phyloP scores from a whole-genome alignment of 2,113 vertebrate species.

The Electrona antarctica region DNA sequence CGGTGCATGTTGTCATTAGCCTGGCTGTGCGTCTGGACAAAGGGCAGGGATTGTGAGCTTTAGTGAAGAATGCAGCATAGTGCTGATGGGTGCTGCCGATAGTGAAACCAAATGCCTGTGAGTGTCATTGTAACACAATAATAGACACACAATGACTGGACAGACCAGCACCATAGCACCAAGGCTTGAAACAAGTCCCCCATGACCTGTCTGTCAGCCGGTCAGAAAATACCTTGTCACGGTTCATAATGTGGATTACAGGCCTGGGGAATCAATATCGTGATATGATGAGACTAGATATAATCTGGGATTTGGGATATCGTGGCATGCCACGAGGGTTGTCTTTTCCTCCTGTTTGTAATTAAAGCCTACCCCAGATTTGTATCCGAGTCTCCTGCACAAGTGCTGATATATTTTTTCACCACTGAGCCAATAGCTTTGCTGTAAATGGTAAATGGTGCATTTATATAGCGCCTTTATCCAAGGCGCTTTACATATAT shows the following conservation, averaged over 20 bases:
- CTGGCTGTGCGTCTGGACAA: conserved; percentile 44
- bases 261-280: too few species aligned
- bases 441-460: too few species aligned
- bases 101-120: conserved; percentile 17
- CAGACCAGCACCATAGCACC: background rate
- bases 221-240: conserved; percentile 4
- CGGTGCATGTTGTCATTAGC: background rate
- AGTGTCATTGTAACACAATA: conserved; percentile 49
- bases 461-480: too few species aligned
- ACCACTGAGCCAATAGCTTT: too few species aligned
- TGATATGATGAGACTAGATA: too few species aligned
- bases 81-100: conserved; percentile 54
- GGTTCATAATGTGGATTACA: background rate
- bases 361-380: too few species aligned
- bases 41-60: conserved; percentile 50
- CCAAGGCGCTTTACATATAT: too few species aligned
- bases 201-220: conserved; percentile 23
- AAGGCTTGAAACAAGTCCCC: conserved; percentile 8
- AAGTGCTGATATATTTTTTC: too few species aligned
- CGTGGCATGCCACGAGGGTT: too few species aligned
- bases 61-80: conserved; percentile 59
- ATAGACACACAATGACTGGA: conserved; percentile 36
- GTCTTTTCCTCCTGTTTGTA: too few species aligned
- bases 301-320: too few species aligned
- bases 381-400: too few species aligned